These are phyloP conservation scores for Phortica okadai DNA, from an alignment of 2,888 invertebrate species.

Conservation along the genomic window DNA sequence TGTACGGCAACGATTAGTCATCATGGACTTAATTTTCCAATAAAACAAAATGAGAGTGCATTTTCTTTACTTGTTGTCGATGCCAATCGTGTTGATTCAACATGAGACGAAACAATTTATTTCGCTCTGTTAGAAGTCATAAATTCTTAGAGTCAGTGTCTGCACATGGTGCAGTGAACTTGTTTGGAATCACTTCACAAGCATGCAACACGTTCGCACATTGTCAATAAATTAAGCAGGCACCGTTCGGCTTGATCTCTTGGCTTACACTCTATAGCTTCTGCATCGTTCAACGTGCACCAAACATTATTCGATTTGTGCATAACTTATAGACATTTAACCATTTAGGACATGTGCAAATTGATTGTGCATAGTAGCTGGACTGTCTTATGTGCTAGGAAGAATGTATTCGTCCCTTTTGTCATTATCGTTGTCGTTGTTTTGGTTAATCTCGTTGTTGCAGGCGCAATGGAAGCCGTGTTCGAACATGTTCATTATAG, in stretches of 20 bases:
- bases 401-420: not conserved
- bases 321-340: conserved; percentile 13
- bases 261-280: not conserved
- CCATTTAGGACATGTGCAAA: not conserved
- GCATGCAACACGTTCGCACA: conserved; percentile 12
- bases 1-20: no score
- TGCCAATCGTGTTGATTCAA: no score
- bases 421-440: no score
- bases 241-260: not conserved
- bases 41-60: no score
- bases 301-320: conserved; percentile 15
- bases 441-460: not conserved
- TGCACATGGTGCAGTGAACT: conserved; percentile 5
- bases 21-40: no score
- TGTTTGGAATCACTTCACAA: conserved; percentile 8
- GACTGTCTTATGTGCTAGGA: not conserved
- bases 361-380: not conserved
- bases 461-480: not conserved
- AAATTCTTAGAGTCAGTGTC: not conserved
- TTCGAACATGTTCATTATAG: not conserved
- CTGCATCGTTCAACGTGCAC: not conserved
- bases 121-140: no score
- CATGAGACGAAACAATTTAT: no score
- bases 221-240: not conserved
- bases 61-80: no score